Evolutionary conservation across 1,140 invertebrate genomes (phyloP), one percentile per base, ranked within the genome.

Genomic region (Dendroctonus ponderosae): DNA sequence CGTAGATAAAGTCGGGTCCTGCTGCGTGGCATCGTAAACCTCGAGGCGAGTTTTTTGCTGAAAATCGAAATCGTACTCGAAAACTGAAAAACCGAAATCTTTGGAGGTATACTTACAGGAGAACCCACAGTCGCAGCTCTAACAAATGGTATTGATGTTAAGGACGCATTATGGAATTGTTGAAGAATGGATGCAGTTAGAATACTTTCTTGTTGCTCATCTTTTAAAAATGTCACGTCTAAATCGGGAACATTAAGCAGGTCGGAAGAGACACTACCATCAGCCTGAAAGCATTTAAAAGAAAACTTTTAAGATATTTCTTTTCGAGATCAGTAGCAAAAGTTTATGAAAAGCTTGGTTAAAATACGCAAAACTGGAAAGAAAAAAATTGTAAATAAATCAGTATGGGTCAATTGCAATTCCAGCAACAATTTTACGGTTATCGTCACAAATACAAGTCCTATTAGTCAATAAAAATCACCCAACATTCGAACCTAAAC

Each of bases 101-200:
- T 42, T n/a, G 4, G 41, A 41, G 40, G 11, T 5, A 44, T 50
- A 74, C 73, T 73, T 67, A 77, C 75, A 48, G 74, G 69, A 65
- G 74, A 74, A 44, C 71, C 74, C 26, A 76, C 72, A 56, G 72
- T 74, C 41, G 70, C 62, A 7, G 71, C 68, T 49, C 72, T 56
- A 26, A 71, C 43, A n/a, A 62, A 58, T 9, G 67, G 67, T 37
- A 67, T 71, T 11, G 73, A 70, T 7, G 71, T 69, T 9, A 56
- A 40, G 5, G 53, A 56, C 26, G 26, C 26, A 60, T 72, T 77
- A 53, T 75, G 75, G 63, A 76, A 75, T 65, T 77, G 76, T 66
- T 77, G 76, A 39, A 77, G 64, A 68, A 77, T 76, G 6, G 75
- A 77, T 53, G 75, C 73, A 49, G 76, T 77, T 37, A 76, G 53